Evolutionary conservation across 2,888 invertebrate genomes (phyloP).

Genomic region (Ligdia adustata): DNA sequence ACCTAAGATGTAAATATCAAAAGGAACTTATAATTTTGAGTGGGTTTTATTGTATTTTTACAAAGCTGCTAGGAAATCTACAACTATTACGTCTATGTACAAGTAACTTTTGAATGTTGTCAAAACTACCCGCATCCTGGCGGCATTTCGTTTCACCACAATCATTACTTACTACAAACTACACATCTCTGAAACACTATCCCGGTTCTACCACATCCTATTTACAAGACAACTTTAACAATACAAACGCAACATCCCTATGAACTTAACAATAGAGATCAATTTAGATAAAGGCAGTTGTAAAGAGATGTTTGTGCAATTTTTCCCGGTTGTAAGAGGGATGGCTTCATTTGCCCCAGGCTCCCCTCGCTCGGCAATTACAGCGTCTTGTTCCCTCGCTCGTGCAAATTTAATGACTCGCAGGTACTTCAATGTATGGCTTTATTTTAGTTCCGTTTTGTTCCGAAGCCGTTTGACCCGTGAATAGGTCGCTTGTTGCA

Average conservation of each 20-base stretch:
- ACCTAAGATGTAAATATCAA: too few relatives aligned
- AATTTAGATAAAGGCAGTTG: constrained; percentile 5
- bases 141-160: constrained; percentile 42
- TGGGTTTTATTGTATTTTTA: too few relatives aligned
- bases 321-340: constrained; percentile 38
- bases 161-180: constrained; percentile 65
- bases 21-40: too few relatives aligned
- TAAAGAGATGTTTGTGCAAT: constrained; percentile 17
- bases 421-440: constrained; percentile 31
- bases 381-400: constrained; percentile 55
- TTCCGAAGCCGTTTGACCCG: constrained; percentile 3
- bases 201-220: constrained; percentile 37
- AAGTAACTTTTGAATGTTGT: background rate
- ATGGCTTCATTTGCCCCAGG: constrained; percentile 62
- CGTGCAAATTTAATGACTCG: constrained; percentile 66
- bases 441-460: constrained; percentile 34
- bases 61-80: too few relatives aligned
- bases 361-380: constrained; percentile 60
- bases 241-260: constrained; percentile 15
- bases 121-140: constrained; percentile 2
- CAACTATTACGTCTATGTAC: too few relatives aligned
- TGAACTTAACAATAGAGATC: constrained; percentile 19
- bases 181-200: constrained; percentile 54
- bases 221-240: constrained; percentile 20
- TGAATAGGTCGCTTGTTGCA: background rate